Evolutionary conservation across 2,888 invertebrate species (phyloP), one percentile per base, ranked within the genome.

Genomic region (Amblyteles armatorius): DNA sequence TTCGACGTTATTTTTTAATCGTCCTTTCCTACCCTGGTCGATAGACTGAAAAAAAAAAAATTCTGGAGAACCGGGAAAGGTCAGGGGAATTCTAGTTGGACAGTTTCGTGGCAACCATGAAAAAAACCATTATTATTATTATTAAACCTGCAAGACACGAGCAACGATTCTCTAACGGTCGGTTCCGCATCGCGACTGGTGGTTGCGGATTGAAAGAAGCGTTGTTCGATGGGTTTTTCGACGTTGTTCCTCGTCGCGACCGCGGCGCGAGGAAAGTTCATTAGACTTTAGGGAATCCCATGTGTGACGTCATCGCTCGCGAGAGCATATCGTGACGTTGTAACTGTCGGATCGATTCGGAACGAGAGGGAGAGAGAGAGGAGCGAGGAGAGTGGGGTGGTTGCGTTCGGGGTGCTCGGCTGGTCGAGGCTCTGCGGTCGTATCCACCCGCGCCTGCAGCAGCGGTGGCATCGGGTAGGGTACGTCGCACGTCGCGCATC

Each of bases 331-430:
- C 73, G 63, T 74, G 74, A 74, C 50, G 65, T 74, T 63, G 50
- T 74, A 65, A 63, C 63, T 22, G 74, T 74, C 29, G 33, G 63
- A 74, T 74, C 74, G 74, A 74, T 74, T 65, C 33, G n/a, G 29
- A 29, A 29, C 16, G 40, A 22, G 73, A 44, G 55, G 44, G 44
- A 44, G 44, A 73, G 44, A 73, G 26, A 44, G 19, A 2, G 26
- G 50, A 48, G 5, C 1, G n/a, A 3, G 57, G 9, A 22, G 36
- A 13, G 48, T 19, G 19, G 44, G 44, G 26, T 60, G 40, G 40
- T 40, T 40, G 40, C 40, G 11, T 60, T 36, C 60, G 60, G 26
- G 73, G 1, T 48, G 16, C 60, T 74, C 74, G 74, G 29, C 29
- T 74, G 48, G 44, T 1, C 26, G 60, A 60, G 44, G 33, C 48